Conservation (phyloP, 2,888 invertebrate species). For the Taphrorychus bicolor region DNA sequence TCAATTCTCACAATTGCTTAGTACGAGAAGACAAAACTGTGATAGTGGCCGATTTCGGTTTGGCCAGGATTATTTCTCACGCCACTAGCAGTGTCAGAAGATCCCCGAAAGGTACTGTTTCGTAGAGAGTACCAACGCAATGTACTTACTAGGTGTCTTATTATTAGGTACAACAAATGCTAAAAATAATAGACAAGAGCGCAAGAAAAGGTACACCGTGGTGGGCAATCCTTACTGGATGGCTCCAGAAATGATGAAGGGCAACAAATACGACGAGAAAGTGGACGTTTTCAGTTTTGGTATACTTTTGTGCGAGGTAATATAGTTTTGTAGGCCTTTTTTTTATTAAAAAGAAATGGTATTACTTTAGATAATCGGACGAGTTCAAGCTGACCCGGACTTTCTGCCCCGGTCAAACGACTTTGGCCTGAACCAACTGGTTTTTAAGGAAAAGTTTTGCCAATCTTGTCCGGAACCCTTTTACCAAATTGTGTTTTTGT, state of each 20-base stretch:
- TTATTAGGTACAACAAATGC: constrained; percentile 14
- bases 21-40: constrained; percentile 82
- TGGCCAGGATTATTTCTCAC: constrained; percentile 81
- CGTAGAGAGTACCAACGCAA: background rate
- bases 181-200: constrained; percentile 65
- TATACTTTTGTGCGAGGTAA: constrained; percentile 91
- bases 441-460: constrained; percentile 89
- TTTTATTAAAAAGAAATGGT: background rate
- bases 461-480: constrained; percentile 84
- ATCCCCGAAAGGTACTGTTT: constrained; percentile 50
- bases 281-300: constrained; percentile 97
- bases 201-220: constrained; percentile 91
- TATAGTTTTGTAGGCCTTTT: constrained; percentile 52
- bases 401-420: constrained; percentile 89
- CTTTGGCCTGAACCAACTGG: constrained; percentile 88
- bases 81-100: constrained; percentile 55
- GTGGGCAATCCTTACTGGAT: constrained; percentile 99
- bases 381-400: constrained; percentile 95
- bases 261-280: constrained; percentile 94
- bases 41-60: constrained; percentile 94
- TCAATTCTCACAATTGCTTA: constrained; percentile 95
- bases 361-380: constrained; percentile 80
- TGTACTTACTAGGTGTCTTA: background rate
- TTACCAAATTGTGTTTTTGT: constrained; percentile 86
- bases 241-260: constrained; percentile 99